A percentile compares a stretch with the other conserved stretches of the same genome.
Conservation (phyloP, 2,888 invertebrate genomes). For the Heliconius erato region DNA sequence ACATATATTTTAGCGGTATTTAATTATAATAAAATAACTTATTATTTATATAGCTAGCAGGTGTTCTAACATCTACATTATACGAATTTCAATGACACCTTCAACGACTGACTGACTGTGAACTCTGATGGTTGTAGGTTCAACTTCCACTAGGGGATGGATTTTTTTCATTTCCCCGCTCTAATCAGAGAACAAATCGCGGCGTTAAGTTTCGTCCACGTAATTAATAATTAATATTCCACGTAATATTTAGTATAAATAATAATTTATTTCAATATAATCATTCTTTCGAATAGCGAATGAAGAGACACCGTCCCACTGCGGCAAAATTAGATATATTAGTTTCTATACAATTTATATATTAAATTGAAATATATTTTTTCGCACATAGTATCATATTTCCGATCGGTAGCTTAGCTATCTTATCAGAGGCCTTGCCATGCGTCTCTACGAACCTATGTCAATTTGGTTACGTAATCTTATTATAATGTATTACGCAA, state of each 20-base stretch:
- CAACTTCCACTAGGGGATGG: too few species aligned
- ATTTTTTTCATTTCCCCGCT: too few species aligned
- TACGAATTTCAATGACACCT: constrained; percentile 3
- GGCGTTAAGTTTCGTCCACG: too few species aligned
- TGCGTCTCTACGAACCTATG: constrained; percentile 14
- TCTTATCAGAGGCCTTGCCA: constrained; percentile 52
- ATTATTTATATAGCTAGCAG: neutral
- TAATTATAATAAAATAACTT: neutral
- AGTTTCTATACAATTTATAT: neutral
- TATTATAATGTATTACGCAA: neutral
- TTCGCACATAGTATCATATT: constrained; percentile 36
- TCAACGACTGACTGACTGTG: neutral
- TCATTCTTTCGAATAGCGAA: neutral
- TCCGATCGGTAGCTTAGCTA: constrained; percentile 51
- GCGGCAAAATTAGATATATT: neutral
- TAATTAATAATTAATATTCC: too few species aligned
- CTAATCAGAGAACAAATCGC: too few species aligned
- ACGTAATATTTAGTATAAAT: too few species aligned
- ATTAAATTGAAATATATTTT: constrained; percentile 11
- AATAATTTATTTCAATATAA: too few species aligned
- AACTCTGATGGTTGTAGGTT: too few species aligned
- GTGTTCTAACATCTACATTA: neutral
- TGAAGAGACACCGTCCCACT: neutral
- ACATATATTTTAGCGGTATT: neutral
- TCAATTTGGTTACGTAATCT: constrained; percentile 20